Evolutionary conservation across 1,140 invertebrate genomes (phyloP).

Genomic region (Gryon sp.): DNA sequence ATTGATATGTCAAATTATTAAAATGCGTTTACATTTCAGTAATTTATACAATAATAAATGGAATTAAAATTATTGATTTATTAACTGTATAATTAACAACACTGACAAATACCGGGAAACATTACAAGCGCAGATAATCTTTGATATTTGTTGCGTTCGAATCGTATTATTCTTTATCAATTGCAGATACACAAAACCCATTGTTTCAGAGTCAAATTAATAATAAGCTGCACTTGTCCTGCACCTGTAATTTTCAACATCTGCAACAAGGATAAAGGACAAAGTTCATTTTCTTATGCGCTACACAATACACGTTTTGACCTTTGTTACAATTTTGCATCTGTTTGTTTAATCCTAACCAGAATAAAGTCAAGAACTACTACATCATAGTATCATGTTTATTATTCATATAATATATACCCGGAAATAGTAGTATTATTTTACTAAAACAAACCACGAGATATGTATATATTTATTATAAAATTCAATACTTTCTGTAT

Average conservation of each 20-base stretch:
- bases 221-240: conserved; percentile 6
- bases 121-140: too few species aligned
- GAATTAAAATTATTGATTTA: too few species aligned
- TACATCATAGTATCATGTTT: too few species aligned
- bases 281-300: conserved; percentile 1
- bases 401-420: background rate
- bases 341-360: too few species aligned
- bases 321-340: background rate
- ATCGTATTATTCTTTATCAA: conserved; percentile 18
- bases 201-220: conserved; percentile 31
- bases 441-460: conserved; percentile 8
- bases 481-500: too few species aligned
- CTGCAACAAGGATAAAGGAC: conserved; percentile 25
- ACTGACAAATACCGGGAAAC: too few species aligned
- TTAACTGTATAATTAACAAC: too few species aligned
- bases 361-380: too few species aligned
- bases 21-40: too few species aligned
- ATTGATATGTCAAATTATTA: too few species aligned
- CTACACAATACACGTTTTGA: background rate
- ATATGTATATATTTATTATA: too few species aligned
- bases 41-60: too few species aligned
- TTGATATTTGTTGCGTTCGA: background rate
- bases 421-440: background rate
- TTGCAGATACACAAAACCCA: conserved; percentile 14
- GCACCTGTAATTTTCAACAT: conserved; percentile 28